Conservation (phyloP, 2,797 vertebrate genomes). For the Balearica regulorum region DNA sequence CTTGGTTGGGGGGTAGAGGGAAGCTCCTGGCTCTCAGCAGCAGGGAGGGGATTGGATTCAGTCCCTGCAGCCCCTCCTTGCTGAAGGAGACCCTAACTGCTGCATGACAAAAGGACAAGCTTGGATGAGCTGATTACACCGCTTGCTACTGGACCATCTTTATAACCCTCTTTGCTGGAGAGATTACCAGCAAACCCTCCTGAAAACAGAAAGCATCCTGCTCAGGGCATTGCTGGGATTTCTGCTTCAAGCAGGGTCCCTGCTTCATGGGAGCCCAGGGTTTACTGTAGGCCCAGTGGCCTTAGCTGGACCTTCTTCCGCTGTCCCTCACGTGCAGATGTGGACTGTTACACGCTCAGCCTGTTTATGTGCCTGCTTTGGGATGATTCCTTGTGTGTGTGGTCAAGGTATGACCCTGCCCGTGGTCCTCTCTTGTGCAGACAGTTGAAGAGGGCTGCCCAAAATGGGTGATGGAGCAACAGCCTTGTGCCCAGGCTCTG, state of each 20-base stretch:
- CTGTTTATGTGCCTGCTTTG: background rate
- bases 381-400: background rate
- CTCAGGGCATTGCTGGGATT: background rate
- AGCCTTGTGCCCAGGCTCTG: conserved; percentile 83
- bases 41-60: background rate
- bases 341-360: no score
- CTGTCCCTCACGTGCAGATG: background rate
- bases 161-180: background rate
- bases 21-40: background rate
- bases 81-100: background rate
- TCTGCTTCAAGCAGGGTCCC: background rate
- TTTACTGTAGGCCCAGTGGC: background rate
- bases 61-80: background rate
- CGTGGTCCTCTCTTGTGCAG: background rate
- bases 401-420: no score
- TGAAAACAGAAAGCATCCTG: background rate
- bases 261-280: background rate
- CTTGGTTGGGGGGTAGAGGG: background rate
- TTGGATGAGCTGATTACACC: background rate
- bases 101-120: background rate
- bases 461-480: conserved; percentile 80
- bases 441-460: conserved; percentile 61
- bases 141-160: background rate
- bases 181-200: background rate
- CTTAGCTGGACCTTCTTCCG: background rate